A percentile compares a stretch with the other conserved stretches of the same genome.
These are phyloP conservation scores for Ochotona princeps DNA, from an alignment of 2,113 vertebrate genomes.

Conservation along the genomic window DNA sequence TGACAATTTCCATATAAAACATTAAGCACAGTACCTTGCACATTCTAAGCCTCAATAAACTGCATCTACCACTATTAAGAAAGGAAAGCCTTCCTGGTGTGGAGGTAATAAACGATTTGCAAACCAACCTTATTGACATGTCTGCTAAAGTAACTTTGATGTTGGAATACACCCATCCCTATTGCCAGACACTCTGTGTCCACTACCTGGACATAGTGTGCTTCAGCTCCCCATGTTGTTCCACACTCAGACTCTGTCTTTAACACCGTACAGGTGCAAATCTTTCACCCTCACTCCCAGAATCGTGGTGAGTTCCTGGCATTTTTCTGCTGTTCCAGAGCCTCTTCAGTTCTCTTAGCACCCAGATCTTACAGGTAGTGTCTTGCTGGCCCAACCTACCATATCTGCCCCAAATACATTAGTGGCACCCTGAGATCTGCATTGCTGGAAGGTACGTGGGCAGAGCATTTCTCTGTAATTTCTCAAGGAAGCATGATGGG, in stretches of 20 bases:
- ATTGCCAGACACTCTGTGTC: neutral
- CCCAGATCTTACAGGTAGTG: neutral
- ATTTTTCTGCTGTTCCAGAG: neutral
- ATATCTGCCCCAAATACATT: neutral
- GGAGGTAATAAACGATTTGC: neutral
- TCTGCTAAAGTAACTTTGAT: neutral
- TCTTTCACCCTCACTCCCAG: neutral
- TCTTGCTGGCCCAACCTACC: neutral
- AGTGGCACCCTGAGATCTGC: neutral
- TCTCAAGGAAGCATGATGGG: neutral
- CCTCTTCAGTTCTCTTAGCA: neutral
- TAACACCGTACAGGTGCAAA: neutral
- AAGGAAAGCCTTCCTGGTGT: neutral
- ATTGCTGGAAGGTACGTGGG: no score
- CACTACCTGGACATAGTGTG: neutral
- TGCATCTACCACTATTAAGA: neutral
- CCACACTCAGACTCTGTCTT: neutral
- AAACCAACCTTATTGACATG: neutral
- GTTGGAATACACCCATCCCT: neutral
- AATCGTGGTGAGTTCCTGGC: neutral
- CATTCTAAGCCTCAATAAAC: neutral
- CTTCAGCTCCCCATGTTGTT: neutral
- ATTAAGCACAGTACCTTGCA: neutral
- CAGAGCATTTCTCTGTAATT: neutral
- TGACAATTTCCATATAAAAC: slow-evolving; percentile 20